Evolutionary conservation across 2,888 invertebrate species (phyloP), one percentile per base, ranked within the genome.

Genomic region (Neoitamus cyanurus): DNA sequence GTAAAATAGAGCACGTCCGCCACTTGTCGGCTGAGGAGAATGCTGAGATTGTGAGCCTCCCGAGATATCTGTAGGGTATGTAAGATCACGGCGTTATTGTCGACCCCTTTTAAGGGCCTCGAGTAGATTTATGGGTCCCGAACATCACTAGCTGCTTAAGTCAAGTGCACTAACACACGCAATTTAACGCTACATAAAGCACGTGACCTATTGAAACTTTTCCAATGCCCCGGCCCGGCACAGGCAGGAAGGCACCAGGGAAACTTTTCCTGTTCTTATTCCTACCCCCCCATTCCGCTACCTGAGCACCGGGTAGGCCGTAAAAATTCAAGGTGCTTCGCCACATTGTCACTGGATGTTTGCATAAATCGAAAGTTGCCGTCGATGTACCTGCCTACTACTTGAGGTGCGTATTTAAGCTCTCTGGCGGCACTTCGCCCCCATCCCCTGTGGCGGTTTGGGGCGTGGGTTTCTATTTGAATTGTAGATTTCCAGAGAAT

Each of bases 131-230:
- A 80, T 80, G 48, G 80, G 9, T 68, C 34, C 42, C 58, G 34
- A 80, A 37, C 80, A 80, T 48, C 80, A 80, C 80, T 58, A 58
- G 58, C 80, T 80, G 68, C 58, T 80, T 80, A 68, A 80, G 80
- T 80, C 80, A 80, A 80, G 80, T 80, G 58, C 80, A 80, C 80
- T 80, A 34, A 58, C 80, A 80, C 80, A 80, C 80, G 80, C 80
- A 80, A 80, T 80, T 80, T 80, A 80, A 80, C 80, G 80, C 80
- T 68, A 80, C 80, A 80, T 80, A 80, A 80, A 80, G 48, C 80
- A 80, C 80, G 80, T 80, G 80, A 80, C 80, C 80, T 80, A 80
- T 80, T 80, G 80, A 58, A 48, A 68, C 58, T 80, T 80, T 31
- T 68, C 30, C 9, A 9, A 9, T 58, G 15, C n/a, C 42, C 42